A percentile compares a stretch with the other conserved stretches of the same genome.
Evolutionary conservation across 2,888 invertebrate genomes (phyloP).

Genomic region (Erpobdella octoculata): DNA sequence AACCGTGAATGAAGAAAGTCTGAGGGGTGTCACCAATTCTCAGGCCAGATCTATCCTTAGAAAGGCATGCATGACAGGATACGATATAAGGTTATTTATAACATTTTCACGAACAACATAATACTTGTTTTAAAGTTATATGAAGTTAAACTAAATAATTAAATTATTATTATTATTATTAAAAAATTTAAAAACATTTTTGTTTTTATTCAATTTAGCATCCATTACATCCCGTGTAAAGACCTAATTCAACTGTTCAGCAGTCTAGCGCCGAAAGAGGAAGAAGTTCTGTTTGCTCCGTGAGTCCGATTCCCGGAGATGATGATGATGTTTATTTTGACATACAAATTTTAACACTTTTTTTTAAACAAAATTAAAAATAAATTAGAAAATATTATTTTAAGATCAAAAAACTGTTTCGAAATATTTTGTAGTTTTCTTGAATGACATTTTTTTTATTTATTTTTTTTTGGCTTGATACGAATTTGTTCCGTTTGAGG

Average conservation of each 20-base stretch:
- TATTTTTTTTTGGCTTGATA: background rate
- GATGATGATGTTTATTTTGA: too few species aligned
- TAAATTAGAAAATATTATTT: background rate
- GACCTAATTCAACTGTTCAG: background rate
- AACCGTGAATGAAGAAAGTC: constrained; percentile 58
- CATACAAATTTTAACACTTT: too few species aligned
- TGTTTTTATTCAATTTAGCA: background rate
- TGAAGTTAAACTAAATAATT: too few species aligned
- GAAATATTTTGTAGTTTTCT: too few species aligned
- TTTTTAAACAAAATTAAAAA: too few species aligned
- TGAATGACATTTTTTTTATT: too few species aligned
- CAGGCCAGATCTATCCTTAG: constrained; percentile 59
- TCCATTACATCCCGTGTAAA: background rate
- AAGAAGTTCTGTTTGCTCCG: too few species aligned
- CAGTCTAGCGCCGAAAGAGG: too few species aligned
- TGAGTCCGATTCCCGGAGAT: too few species aligned
- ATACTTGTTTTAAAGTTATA: too few species aligned
- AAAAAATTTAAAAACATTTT: background rate
- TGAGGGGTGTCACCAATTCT: constrained; percentile 58
- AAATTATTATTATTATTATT: background rate
- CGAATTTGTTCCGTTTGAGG: background rate
- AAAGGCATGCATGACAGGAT: constrained; percentile 57
- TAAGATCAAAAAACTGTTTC: background rate
- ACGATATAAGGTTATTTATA: constrained; percentile 58
- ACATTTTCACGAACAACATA: too few species aligned